Evolutionary conservation across 92 coral and sea anemone species (phyloP), one percentile per base, ranked within the genome.

Genomic region (Epizoanthus scotinus): DNA sequence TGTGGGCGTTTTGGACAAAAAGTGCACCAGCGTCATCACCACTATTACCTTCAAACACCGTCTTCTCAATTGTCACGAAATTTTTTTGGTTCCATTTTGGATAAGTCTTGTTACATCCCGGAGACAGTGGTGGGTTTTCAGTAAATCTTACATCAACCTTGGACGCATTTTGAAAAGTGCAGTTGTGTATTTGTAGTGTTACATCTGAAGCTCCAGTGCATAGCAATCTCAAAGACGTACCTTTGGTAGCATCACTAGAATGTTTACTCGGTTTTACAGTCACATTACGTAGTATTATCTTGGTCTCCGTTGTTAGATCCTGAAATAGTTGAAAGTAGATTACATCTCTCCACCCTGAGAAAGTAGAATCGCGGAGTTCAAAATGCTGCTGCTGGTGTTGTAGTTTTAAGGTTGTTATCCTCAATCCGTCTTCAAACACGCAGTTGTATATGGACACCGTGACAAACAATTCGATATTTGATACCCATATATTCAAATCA

Each of bases 11-110:
- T 25, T 62, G 34, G n/a, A 82, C 28, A 22, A 70, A 63, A 6
- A 89, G 58, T 12, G 85, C 92, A 3, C 86, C 84, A 3, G 82
- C 81, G 3, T 38, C 56, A 24, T 26, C 13, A 1, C 90, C 92
- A 10, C 25, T 40, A 52, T 86, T 89, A 17, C 78, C 90, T 52
- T 69, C 78, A 52, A 89, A 89, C 21, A 24, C 2, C 2, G 82
- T 68, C 68, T 79, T 73, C 63, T 82, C 77, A 67, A 89, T 44
- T 20, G 26, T 5, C 42, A 86, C 87, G 12, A 55, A 64, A 26
- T 55, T 70, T 18, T 49, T 68, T 40, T 88, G 86, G 25, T 73
- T 60, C 92, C 92, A 88, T 0, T 18, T 2, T 0, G 79, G 83
- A 69, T 81, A 85, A 9, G 64, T 67, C 50, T 34, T 40, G 22